phyloP scores from a whole-genome alignment of 1,140 invertebrate species.

The Coptotermes formosanus region DNA sequence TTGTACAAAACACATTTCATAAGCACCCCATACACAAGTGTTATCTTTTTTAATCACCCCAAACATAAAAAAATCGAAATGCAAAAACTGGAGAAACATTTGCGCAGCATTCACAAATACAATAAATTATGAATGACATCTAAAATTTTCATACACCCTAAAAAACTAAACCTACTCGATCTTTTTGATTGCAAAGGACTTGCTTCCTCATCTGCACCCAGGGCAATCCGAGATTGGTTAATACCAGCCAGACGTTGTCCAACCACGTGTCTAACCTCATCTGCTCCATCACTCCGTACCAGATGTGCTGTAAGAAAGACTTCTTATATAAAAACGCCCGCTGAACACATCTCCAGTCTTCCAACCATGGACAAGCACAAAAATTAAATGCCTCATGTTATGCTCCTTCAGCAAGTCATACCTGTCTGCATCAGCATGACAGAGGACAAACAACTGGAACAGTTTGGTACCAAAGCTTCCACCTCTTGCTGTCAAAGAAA shows the following conservation, averaged over 20 bases:
- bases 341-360: neutral
- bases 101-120: neutral
- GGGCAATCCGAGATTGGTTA: constrained; percentile 55
- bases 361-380: neutral
- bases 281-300: constrained; percentile 52
- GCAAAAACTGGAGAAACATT: too few species aligned
- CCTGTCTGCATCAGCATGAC: neutral
- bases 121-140: constrained; percentile 20
- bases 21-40: too few species aligned
- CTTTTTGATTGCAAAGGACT: constrained; percentile 74
- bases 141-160: constrained; percentile 19
- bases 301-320: constrained; percentile 41
- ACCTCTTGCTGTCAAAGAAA: too few species aligned
- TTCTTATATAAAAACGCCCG: neutral
- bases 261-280: constrained; percentile 57
- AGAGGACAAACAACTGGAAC: neutral
- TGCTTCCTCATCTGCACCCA: constrained; percentile 66
- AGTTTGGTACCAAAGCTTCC: too few species aligned
- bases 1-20: too few species aligned
- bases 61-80: neutral
- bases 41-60: too few species aligned
- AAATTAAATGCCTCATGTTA: neutral
- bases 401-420: neutral
- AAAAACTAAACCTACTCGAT: constrained; percentile 65
- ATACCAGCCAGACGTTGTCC: constrained; percentile 62